These are phyloP conservation scores for Axinella damicornis DNA, from an alignment of 37 sponge, comb jelly and placozoan species.

Conservation along the genomic window DNA sequence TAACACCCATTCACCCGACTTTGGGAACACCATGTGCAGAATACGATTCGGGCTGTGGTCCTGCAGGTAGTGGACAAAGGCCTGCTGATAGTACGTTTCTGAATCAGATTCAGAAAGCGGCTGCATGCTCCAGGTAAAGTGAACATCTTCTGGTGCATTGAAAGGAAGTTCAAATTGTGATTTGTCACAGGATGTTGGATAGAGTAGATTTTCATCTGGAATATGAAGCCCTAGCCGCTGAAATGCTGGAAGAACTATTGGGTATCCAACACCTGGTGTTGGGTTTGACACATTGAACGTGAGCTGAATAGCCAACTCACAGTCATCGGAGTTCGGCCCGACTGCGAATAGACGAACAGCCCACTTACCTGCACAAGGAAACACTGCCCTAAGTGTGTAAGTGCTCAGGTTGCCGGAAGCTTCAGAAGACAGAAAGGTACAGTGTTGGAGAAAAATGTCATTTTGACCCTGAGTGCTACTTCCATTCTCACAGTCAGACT, in stretches of 20 bases:
- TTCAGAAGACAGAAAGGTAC: not conserved
- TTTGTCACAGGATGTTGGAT: not conserved
- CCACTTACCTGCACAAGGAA: constrained; percentile 29
- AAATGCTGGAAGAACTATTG: not conserved
- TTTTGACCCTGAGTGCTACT: not conserved
- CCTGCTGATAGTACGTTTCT: not conserved
- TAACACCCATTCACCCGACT: constrained; percentile 10
- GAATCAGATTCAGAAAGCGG: not conserved
- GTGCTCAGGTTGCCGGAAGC: not conserved
- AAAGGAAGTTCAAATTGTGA: constrained; percentile 8
- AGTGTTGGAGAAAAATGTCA: not conserved
- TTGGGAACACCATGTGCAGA: constrained; percentile 27
- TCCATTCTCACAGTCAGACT: not conserved
- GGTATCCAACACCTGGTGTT: not conserved
- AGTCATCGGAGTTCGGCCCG: not conserved
- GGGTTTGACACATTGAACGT: not conserved
- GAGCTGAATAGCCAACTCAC: not conserved
- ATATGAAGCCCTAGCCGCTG: not conserved
- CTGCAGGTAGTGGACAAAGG: not conserved
- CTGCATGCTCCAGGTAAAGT: constrained; percentile 1
- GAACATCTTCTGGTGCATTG: not conserved
- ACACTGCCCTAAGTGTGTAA: not conserved
- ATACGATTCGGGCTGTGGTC: not conserved
- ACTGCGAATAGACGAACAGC: constrained; percentile 5
- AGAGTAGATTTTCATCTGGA: not conserved